phyloP scores from a whole-genome alignment of 1,140 invertebrate genomes.

The Druon quercuslanigerum region DNA sequence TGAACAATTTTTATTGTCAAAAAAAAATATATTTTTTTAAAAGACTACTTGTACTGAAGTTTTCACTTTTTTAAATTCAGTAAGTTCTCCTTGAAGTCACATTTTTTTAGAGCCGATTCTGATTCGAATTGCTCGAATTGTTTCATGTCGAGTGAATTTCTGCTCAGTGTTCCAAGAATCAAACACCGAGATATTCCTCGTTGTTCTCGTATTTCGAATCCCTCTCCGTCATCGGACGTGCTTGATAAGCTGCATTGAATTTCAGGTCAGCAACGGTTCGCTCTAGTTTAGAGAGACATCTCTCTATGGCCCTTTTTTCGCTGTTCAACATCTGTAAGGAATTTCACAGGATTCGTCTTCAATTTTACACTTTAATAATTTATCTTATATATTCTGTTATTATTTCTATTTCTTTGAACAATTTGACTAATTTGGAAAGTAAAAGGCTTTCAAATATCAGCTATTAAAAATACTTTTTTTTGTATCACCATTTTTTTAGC shows the following conservation, averaged over 20 bases:
- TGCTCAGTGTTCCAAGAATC: constrained; percentile 41
- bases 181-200: constrained; percentile 57
- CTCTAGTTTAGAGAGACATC: constrained; percentile 60
- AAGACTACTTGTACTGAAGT: no score
- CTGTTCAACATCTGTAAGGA: constrained; percentile 60
- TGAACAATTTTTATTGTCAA: no score
- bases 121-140: constrained; percentile 19
- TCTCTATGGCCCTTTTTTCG: constrained; percentile 63
- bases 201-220: constrained; percentile 51
- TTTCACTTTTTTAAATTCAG: no score
- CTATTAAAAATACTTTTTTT: no score
- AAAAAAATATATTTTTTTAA: no score
- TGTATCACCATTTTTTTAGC: no score
- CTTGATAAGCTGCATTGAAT: constrained; percentile 56
- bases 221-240: constrained; percentile 48
- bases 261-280: constrained; percentile 54
- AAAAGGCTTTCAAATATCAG: background rate
- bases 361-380: background rate
- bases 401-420: background rate
- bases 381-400: constrained; percentile 12
- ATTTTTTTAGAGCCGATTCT: no score
- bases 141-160: background rate
- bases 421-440: background rate
- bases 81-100: no score
- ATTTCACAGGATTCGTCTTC: background rate